Base-by-base conservation (phyloP, 2,888 invertebrate species). In the Xylota segnis region DNA sequence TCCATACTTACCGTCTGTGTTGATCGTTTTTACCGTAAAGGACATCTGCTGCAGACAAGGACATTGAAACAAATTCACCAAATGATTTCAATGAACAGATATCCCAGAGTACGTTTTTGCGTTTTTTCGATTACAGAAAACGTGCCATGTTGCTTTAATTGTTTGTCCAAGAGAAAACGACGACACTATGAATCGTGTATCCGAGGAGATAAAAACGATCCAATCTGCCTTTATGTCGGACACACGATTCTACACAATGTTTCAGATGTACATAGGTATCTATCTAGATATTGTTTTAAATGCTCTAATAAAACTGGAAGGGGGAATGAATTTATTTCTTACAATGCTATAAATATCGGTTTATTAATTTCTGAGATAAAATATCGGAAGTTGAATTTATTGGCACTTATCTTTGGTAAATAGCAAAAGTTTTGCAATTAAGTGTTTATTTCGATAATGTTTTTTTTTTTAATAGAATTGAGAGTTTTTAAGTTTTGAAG, bases 131-230 rank as follows among this genome's bases (percentile, higher is more conserved):
- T 71, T 47, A 58, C 47, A 47, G 58, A 37, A 58, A 34, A 71
- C 71, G 70, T 71, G 71, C 47, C 58, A 14, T 34, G 34, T 59
- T 47, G 47, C 58, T 34, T 34, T 71, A 71, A 71, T 58, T 71
- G 58, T 59, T 71, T 58, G 56, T 58, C 45, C 32, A 12, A 23
- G 12, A 6, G 34, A 37, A 14, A 18, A 32, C 18, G 7, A 29
- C 5, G 10, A 27, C 14, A 27, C 14, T 10, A 37, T 0, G 18
- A 34, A 4, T 34, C 18, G 12, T 47, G 18, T 34, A 65, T n/a
- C 27, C 5, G 34, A 47, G 16, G 23, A 50, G 34, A 71, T 59
- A 45, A 70, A 45, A 47, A 14, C 71, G 32, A 71, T 50, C 34
- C 37, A 58, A 71, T 71, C 47, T 37, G 23, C 14, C 47, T 47